These are phyloP conservation scores for Gadopsis bispinosus DNA, from an alignment of 2,797 vertebrate genomes.

Conservation along the genomic window DNA sequence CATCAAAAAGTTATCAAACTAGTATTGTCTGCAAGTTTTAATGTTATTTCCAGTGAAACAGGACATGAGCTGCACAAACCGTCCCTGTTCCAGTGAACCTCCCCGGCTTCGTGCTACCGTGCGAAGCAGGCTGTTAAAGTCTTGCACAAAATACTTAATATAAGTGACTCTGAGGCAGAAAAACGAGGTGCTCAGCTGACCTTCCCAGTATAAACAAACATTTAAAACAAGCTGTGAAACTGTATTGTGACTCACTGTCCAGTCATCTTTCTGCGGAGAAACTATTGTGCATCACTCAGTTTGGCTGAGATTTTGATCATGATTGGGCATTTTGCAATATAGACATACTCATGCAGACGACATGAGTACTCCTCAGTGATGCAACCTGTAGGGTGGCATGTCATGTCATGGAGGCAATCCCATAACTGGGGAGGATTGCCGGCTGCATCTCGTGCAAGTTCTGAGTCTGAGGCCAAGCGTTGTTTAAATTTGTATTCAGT, in stretches of 20 bases:
- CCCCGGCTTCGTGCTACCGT: not conserved
- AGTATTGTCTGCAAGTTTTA: not conserved
- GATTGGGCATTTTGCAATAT: slow-evolving; percentile 31
- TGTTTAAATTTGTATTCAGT: not conserved
- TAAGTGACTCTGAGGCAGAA: not conserved
- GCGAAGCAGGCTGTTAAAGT: not conserved
- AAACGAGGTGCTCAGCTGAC: not conserved
- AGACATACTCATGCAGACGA: not conserved
- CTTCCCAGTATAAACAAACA: not conserved
- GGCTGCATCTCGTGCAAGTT: not conserved
- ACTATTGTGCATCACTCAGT: slow-evolving; percentile 11
- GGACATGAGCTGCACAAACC: not conserved
- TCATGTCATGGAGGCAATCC: slow-evolving; percentile 6
- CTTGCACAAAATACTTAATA: not conserved
- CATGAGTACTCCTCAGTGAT: not conserved
- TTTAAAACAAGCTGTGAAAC: not conserved
- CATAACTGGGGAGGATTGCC: not conserved
- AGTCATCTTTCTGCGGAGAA: slow-evolving; percentile 25
- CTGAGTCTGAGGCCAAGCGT: not conserved
- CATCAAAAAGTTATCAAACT: not conserved
- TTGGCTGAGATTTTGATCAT: not conserved
- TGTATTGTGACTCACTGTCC: slow-evolving; percentile 19
- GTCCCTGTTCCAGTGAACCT: not conserved
- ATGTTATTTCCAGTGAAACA: not conserved
- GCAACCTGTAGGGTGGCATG: not conserved